These are phyloP conservation scores for Holothuria scabra DNA, from an alignment of 53 echinoderm and acorn worm species.

Conservation along the genomic window DNA sequence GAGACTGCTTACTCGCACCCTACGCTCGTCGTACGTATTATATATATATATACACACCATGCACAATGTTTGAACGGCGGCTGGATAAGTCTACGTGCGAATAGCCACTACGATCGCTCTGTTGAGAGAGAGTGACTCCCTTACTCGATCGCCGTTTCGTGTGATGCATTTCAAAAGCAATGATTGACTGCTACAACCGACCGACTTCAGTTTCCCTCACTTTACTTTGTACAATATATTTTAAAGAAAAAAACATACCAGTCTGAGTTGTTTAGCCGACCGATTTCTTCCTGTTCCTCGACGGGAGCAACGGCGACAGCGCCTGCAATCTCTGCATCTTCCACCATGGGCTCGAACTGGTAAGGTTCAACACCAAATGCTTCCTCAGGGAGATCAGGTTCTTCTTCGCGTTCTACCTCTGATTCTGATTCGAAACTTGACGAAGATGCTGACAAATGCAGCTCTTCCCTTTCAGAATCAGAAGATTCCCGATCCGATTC, in stretches of 20 bases:
- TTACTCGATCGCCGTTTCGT: no score
- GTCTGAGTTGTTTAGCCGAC: not conserved
- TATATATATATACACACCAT: no score
- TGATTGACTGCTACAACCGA: not conserved
- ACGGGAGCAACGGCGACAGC: not conserved
- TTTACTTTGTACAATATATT: not conserved
- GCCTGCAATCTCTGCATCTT: not conserved
- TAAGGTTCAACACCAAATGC: not conserved
- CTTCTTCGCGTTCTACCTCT: not conserved
- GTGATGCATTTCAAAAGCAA: no score
- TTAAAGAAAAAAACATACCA: not conserved
- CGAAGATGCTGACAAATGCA: slow-evolving; percentile 6
- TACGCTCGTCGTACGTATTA: no score
- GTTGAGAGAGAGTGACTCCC: no score
- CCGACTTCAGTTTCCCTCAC: not conserved
- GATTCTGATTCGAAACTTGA: not conserved
- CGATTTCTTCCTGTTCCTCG: not conserved
- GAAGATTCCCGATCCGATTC: slow-evolving; percentile 1
- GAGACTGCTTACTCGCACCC: no score
- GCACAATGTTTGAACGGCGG: no score
- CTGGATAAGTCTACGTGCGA: no score
- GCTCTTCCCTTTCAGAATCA: slow-evolving; percentile 14
- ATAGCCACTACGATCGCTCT: no score
- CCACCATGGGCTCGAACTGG: not conserved
- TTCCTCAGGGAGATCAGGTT: not conserved